Evolutionary conservation across 2,113 vertebrate genomes (phyloP), one percentile per base, ranked within the genome.

Genomic region (Alectura lathami): DNA sequence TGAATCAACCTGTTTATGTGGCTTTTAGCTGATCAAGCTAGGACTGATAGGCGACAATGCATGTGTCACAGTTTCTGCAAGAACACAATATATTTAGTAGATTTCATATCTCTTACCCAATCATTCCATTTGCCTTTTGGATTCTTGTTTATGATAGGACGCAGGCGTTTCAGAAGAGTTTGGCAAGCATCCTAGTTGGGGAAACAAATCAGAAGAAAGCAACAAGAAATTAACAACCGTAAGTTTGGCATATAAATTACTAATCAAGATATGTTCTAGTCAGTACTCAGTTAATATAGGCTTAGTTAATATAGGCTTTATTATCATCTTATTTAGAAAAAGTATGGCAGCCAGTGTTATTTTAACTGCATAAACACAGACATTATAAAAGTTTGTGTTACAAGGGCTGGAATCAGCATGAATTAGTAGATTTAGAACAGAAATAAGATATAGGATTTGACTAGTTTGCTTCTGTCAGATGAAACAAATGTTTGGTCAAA

Each of bases 151-250:
- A 98, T 98, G 91, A 99, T 81, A 7, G 98, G 98, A 88, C 99
- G 97, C 32, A 99, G 98, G 42, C 98, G 97, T 91, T 98, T 98
- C 93, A 98, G 96, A 72, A 99, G 97, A 83, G 89, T 99, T 96
- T 98, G 97, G 83, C 99, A 99, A 86, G 99, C 99, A n/a, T 98
- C 95, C 99, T 99, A 86, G 48, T 91, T 91, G 70, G 88, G 42
- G 47, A 63, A 20, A 60, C 72, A 89, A 93, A 50, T 75, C 14
- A 32, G 47, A 24, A 91, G 40, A 82, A 93, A 36, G 34, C 54
- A 75, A 51, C 12, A 79, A 43, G 92, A 83, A 70, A 85, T 85
- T 67, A 80, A 76, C 40, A 45, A 7, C 60, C 9, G 32, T 9
- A 53, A 3, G 3, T 59, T 59, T 48, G 29, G 24, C 60, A 63